Evolutionary conservation across 1,140 invertebrate species (phyloP), one percentile per base, ranked within the genome.

Genomic region (Tetramorium parvispinum): DNA sequence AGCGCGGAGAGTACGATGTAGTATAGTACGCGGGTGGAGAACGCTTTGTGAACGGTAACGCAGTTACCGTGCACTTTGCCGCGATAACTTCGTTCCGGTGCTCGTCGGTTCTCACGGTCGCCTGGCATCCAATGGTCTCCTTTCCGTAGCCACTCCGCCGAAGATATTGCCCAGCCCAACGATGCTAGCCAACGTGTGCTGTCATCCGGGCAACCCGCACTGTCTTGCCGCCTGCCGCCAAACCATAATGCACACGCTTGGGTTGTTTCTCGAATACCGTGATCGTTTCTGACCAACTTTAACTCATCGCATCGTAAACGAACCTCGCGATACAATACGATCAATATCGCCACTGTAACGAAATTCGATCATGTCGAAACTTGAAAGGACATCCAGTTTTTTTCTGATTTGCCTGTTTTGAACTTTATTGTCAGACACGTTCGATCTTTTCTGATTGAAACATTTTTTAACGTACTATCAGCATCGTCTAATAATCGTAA

Each of bases 21-120:
- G 88, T 77, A 68, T 76, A 71, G 75, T 43, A 27, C 46, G 89
- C 61, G 87, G 90, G 85, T 46, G 49, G 70, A 53, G 88, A 88
- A 79, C 78, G 92, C 93, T 94, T 93, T 94, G 93, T 93, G 90
- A 93, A 91, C 91, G 91, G 88, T 95, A 95, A 95, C 93, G 93
- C 90, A 90, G 92, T 95, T 95, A 95, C 92, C 92, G 91, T 94
- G 93, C 94, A 95, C 94, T 95, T 95, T 94, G 92, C 92, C 90
- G 89, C 91, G 92, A 93, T 95, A 94, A 94, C 94, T 94, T 92
- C 90, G 92, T 94, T 94, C 90, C 87, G 83, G 27, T n/a, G 46
- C 51, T 78, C 76, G 85, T 85, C 73, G 79, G 63, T 87, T 59
- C 57, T 65, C 87, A 73, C 88, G 57, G 40, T 65, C 55, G 70